Conservation (phyloP, 1,140 invertebrate genomes). For the Brachionus rubens region DNA sequence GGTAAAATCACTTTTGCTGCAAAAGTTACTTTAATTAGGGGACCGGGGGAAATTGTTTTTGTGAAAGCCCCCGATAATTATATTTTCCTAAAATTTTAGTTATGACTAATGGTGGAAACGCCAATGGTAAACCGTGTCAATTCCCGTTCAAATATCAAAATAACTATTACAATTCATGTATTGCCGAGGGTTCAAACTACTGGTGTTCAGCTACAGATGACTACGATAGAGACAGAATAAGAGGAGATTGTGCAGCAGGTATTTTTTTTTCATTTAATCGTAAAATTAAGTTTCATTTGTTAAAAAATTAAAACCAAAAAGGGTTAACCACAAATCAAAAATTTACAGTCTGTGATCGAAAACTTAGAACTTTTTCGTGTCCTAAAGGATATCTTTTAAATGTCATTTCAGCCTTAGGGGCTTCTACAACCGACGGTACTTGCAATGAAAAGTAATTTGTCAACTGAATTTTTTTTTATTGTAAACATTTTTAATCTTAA, state of each 20-base stretch:
- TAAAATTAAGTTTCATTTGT: neutral
- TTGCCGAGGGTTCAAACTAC: neutral
- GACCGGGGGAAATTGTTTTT: too few relatives aligned
- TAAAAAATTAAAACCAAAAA: neutral
- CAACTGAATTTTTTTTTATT: neutral
- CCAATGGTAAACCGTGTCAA: constrained; percentile 20
- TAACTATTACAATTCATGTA: neutral
- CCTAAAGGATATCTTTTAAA: constrained; percentile 35
- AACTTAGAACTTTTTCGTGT: constrained; percentile 12
- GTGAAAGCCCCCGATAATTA: neutral
- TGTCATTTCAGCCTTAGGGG: neutral
- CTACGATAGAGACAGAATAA: constrained; percentile 30
- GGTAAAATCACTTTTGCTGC: neutral
- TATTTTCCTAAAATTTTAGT: constrained; percentile 1
- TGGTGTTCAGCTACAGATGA: constrained; percentile 39
- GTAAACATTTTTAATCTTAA: neutral
- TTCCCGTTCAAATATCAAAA: constrained; percentile 41
- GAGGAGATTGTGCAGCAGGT: constrained; percentile 23
- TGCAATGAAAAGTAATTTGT: constrained; percentile 25
- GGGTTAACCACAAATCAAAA: constrained; percentile 22
- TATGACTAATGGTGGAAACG: constrained; percentile 33
- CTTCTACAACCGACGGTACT: neutral
- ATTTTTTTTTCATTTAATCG: neutral
- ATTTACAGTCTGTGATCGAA: constrained; percentile 28
- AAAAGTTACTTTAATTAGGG: too few relatives aligned